Conservation (phyloP, 2,888 invertebrate genomes). For the Macrophya annulata region DNA sequence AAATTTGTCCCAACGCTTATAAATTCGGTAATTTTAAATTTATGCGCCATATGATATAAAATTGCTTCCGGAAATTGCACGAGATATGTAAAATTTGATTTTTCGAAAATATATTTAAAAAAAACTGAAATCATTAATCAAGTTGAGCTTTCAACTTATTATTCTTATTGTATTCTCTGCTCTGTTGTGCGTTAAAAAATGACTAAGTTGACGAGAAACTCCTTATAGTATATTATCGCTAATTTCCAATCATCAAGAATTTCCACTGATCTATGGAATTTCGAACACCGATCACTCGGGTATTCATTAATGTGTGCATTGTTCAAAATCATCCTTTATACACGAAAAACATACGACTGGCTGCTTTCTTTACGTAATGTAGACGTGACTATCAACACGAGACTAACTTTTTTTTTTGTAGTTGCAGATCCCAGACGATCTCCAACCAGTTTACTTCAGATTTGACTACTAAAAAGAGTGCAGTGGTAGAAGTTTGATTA, state of each 20-base stretch:
- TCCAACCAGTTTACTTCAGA: background rate
- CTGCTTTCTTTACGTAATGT: background rate
- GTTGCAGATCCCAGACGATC: background rate
- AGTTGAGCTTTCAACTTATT: no score
- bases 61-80: no score
- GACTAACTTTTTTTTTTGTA: background rate
- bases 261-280: background rate
- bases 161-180: no score
- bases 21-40: no score
- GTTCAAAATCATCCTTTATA: background rate
- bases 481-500: constrained; percentile 1
- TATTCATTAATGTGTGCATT: background rate
- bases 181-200: no score
- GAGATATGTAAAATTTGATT: no score
- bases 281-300: no score
- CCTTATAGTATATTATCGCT: background rate
- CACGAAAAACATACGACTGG: background rate
- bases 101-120: no score
- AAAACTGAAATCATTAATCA: no score
- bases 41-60: no score
- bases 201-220: no score
- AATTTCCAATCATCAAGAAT: background rate
- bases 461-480: background rate
- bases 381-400: constrained; percentile 14
- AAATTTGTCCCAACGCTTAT: no score